Evolutionary conservation across 2,888 invertebrate genomes (phyloP), one percentile per base, ranked within the genome.

Genomic region (Platynereis dumerilii): DNA sequence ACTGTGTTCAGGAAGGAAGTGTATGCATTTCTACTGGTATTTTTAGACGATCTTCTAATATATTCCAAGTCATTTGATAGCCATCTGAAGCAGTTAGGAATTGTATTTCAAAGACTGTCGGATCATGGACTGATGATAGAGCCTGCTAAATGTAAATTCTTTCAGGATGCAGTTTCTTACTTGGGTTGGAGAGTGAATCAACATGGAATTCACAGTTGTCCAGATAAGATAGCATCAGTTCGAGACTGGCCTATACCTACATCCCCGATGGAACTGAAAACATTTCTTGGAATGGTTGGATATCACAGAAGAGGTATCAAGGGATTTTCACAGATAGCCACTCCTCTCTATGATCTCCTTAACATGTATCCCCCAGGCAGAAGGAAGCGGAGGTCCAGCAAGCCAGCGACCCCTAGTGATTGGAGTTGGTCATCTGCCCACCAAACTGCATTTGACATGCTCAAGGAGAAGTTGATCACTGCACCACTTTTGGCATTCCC

Each of bases 401-500:
- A 48, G 7, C 22, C 48, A 5, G 5, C n/a, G 7, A n/a, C 7
- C 3, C 42, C 42, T 12, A 7, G 17, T 24, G 15, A 20, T 22
- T 24, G 24, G 26, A 3, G 22, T 22, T 67, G 67, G 65, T n/a
- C n/a, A n/a, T n/a, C n/a, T n/a, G n/a, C n/a, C n/a, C n/a, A n/a
- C n/a, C 26, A 70, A 26, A 17, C 24, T n/a, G 67, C 68, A 15
- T 73, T 69, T 52, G 24, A 53, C 10, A 34, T 22, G 7, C 44
- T 72, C 58, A 70, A 69, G 44, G 28, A 55, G n/a, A 29, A 17
- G 10, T 45, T 75, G 20, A 27, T 60, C 39, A 61, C 69, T 2
- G 67, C 70, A 17, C n/a, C n/a, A n/a, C 56, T 75, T 5, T 55
- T 75, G 20, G 70, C 69, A 10, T 72, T 64, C 24, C 63, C 74